Conservation (phyloP, 2,113 vertebrate genomes). For the Lophius piscatorius region DNA sequence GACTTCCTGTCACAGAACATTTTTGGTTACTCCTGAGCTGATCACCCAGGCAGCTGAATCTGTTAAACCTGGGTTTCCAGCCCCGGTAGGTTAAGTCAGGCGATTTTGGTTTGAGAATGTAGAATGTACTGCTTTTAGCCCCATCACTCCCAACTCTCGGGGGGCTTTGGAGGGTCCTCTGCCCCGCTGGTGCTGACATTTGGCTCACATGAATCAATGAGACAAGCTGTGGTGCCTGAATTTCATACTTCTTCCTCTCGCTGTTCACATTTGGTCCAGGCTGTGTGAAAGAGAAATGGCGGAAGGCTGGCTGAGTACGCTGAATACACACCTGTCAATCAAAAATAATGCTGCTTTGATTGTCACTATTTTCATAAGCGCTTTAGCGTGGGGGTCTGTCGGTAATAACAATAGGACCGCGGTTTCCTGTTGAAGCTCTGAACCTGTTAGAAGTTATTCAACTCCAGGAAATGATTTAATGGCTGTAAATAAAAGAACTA, state of each 20-base stretch:
- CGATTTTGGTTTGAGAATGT: slow-evolving; percentile 55
- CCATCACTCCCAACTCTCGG: slow-evolving; percentile 43
- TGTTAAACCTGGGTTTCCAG: no score
- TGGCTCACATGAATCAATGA: slow-evolving; percentile 77
- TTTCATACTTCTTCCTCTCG: slow-evolving; percentile 42
- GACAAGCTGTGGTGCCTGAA: slow-evolving; percentile 59
- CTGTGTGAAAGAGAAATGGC: not conserved
- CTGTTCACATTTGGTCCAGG: slow-evolving; percentile 50
- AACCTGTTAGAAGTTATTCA: not conserved
- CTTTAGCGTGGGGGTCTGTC: no score
- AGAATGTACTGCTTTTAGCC: slow-evolving; percentile 55
- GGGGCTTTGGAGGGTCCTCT: slow-evolving; percentile 56
- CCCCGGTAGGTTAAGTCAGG: slow-evolving; percentile 19
- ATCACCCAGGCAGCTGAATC: no score
- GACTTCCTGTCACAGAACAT: no score
- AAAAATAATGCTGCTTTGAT: no score
- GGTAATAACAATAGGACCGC: no score
- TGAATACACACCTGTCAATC: no score
- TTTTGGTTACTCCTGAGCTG: no score
- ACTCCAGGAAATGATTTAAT: not conserved
- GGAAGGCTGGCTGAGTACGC: no score
- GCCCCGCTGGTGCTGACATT: slow-evolving; percentile 78
- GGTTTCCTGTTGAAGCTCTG: not conserved
- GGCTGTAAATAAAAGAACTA: not conserved
- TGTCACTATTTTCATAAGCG: no score